A percentile compares a stretch with the other conserved stretches of the same genome.
Conservation (phyloP, 1,140 invertebrate species). For the Epicauta chinensis region DNA sequence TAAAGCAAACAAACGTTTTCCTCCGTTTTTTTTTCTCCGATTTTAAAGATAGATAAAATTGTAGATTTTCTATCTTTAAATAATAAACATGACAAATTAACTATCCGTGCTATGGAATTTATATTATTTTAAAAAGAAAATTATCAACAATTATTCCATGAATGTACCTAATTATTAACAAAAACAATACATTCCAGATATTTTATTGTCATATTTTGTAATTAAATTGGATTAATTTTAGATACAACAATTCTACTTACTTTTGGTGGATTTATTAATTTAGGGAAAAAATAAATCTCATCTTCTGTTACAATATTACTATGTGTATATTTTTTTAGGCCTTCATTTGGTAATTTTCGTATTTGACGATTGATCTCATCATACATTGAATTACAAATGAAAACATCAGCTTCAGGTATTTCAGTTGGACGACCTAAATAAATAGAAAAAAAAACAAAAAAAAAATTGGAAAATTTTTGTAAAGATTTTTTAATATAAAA, state of each 20-base stretch:
- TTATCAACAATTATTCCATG: constrained; percentile 20
- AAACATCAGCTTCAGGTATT: constrained; percentile 87
- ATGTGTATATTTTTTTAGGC: constrained; percentile 77
- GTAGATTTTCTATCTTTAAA: not conserved
- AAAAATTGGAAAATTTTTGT: no score
- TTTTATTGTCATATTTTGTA: not conserved
- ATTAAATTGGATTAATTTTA: not conserved
- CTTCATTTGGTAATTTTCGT: constrained; percentile 61
- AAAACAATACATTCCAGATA: no score
- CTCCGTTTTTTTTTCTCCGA: no score
- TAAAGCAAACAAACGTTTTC: constrained; percentile 8
- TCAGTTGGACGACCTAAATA: constrained; percentile 83
- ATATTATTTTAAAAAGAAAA: not conserved
- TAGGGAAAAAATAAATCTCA: constrained; percentile 87
- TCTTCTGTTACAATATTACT: constrained; percentile 80
- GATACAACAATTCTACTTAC: constrained; percentile 41
- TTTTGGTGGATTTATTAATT: constrained; percentile 67
- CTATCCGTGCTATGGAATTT: not conserved
- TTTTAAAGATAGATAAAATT: no score
- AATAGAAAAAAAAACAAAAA: constrained; percentile 2
- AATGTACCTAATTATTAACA: constrained; percentile 12
- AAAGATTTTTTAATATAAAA: no score
- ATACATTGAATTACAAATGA: constrained; percentile 89
- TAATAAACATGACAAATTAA: not conserved
- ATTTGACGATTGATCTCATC: constrained; percentile 81